Conservation (phyloP, 23 tunicate genomes). For the Trididemnum miniatum region DNA sequence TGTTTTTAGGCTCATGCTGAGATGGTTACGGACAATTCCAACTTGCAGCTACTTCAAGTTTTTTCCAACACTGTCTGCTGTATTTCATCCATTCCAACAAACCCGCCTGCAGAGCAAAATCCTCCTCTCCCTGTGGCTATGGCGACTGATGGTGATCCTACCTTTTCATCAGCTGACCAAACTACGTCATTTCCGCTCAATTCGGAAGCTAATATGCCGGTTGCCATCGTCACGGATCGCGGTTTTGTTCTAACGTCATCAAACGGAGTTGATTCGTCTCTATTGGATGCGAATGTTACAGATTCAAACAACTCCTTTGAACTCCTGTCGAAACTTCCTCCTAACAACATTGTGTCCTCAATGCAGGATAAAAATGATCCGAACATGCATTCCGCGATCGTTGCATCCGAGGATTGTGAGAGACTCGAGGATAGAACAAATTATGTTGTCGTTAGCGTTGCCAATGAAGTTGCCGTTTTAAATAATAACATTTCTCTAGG, state of each 20-base stretch:
- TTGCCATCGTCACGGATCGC: conserved; percentile 24
- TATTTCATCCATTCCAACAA: conserved; percentile 3
- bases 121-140: neutral
- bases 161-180: conserved; percentile 19
- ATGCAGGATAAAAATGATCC: conserved; percentile 7
- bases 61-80: conserved; percentile 33
- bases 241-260: conserved; percentile 11
- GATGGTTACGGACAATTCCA: no score
- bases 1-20: no score
- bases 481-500: neutral
- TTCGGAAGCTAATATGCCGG: conserved; percentile 13
- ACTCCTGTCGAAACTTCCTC: neutral
- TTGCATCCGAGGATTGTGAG: conserved; percentile 32
- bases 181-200: conserved; percentile 12
- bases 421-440: neutral
- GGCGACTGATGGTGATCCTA: conserved; percentile 27
- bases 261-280: neutral
- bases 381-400: conserved; percentile 47
- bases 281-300: neutral
- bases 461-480: conserved; percentile 27
- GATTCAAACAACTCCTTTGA: neutral
- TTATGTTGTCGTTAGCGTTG: conserved; percentile 42
- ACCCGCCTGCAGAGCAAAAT: neutral
- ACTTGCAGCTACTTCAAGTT: neutral
- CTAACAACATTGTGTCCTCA: neutral